Percentiles rank a stretch among this genome's conserved stretches.
These are phyloP conservation scores for Onchidella celtica DNA, from an alignment of 2,888 invertebrate genomes.

Conservation along the genomic window DNA sequence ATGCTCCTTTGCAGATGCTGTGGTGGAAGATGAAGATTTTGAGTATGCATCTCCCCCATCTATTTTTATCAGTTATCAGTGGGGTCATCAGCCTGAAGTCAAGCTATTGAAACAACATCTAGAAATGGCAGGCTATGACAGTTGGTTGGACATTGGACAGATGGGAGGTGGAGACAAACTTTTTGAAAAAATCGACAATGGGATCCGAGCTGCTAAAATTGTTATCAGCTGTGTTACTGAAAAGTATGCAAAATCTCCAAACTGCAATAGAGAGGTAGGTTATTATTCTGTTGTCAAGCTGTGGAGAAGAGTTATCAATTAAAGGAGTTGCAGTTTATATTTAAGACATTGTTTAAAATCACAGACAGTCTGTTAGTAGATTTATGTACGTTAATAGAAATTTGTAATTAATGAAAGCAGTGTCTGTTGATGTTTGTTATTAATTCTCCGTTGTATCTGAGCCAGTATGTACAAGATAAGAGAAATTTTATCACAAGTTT, in stretches of 20 bases:
- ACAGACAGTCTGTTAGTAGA: too few species aligned
- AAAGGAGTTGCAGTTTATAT: too few species aligned
- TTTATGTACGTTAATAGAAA: too few species aligned
- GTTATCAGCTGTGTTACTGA: conserved; percentile 72
- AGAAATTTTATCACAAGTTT: too few species aligned
- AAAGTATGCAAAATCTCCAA: conserved; percentile 76
- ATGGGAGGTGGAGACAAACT: conserved; percentile 79
- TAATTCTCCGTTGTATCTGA: too few species aligned
- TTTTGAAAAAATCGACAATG: conserved; percentile 76
- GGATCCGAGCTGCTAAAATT: conserved; percentile 74
- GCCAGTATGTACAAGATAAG: too few species aligned
- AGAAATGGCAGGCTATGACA: conserved; percentile 73
- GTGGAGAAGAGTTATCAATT: too few species aligned
- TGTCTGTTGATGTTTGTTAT: too few species aligned
- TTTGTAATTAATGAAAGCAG: too few species aligned
- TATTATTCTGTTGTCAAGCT: too few species aligned
- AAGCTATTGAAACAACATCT: conserved; percentile 72
- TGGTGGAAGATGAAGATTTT: conserved; percentile 61
- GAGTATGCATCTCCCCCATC: conserved; percentile 57
- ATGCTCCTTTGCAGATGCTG: conserved; percentile 60
- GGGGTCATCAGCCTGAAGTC: conserved; percentile 76
- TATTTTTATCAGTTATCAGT: conserved; percentile 75
- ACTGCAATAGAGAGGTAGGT: conserved; percentile 76
- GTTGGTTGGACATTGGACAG: conserved; percentile 79
- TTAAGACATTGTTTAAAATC: too few species aligned